Evolutionary conservation across 2,888 invertebrate species (phyloP), one percentile per base, ranked within the genome.

Genomic region (Mechanitis mazaeus): DNA sequence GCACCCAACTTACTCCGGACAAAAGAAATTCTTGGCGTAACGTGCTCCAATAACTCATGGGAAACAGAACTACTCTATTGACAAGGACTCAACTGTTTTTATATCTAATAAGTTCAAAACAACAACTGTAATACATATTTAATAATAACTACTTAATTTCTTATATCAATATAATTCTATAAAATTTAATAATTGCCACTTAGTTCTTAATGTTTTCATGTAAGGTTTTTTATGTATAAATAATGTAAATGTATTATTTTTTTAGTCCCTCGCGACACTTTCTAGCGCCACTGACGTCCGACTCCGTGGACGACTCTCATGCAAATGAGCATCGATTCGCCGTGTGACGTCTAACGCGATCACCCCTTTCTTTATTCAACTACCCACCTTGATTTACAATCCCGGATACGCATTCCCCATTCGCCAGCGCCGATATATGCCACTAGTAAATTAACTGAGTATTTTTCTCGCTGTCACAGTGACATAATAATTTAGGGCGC

Each of bases 401-500:
- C 82, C 84, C 84, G 85, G 86, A 85, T 81, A 83, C 80, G 78
- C 78, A 80, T 81, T 79, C 84, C 82, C 83, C 80, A 79, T 82
- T 84, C 70, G 72, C 68, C 68, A 65, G 75, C 79, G 81, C 78
- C 79, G 71, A 82, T 81, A 83, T 79, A 81, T 81, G 67, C 69
- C 67, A 78, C 79, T 67, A 77, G 80, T 84, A 84, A 82, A 83
- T 81, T 83, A 83, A 80, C 66, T 67, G 64, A 79, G 79, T 75
- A 77, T 78, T 85, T 87, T 85, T 86, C 87, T 84, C 81, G 20
- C 20, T 82, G 87, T 87, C 88, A 87, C 81, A 84, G 77, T 87
- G 89, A 88, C 87, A 87, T 85, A 79, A 79, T 87, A 87, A 88
- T 89, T 87, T 86, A 87, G 87, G 87, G 85, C 88, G 83, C 85